phyloP scores from a whole-genome alignment of 2,888 invertebrate genomes.

The Calliscelio sp. region DNA sequence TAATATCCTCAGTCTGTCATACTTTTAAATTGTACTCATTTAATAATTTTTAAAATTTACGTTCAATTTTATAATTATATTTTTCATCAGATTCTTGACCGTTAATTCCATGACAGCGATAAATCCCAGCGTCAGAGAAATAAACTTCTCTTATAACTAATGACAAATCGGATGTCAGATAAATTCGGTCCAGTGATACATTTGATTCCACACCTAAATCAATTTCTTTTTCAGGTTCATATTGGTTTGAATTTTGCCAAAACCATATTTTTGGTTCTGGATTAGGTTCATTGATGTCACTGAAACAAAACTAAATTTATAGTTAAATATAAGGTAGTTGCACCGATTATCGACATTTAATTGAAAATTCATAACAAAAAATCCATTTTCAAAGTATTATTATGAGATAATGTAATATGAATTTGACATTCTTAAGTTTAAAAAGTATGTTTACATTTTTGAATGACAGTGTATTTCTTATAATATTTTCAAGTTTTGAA shows the following conservation, averaged over 20 bases:
- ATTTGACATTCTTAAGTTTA: too few relatives aligned
- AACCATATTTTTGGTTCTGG: slow-evolving; percentile 86
- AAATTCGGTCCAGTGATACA: slow-evolving; percentile 84
- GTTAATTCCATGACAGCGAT: slow-evolving; percentile 86
- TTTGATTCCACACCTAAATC: slow-evolving; percentile 86
- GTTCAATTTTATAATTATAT: slow-evolving; percentile 87
- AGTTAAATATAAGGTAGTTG: too few relatives aligned
- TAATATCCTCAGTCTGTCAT: too few relatives aligned
- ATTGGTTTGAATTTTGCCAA: slow-evolving; percentile 84
- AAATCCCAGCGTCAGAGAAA: slow-evolving; percentile 86
- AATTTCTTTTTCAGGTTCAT: slow-evolving; percentile 84
- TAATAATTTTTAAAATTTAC: slow-evolving; percentile 75
- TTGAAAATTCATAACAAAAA: too few relatives aligned
- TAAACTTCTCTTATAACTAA: slow-evolving; percentile 86
- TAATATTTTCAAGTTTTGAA: too few relatives aligned
- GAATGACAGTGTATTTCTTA: too few relatives aligned
- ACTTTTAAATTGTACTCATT: too few relatives aligned
- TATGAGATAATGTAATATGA: too few relatives aligned
- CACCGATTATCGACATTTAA: too few relatives aligned
- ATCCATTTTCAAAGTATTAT: too few relatives aligned
- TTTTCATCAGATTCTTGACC: slow-evolving; percentile 84
- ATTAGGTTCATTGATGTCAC: slow-evolving; percentile 40
- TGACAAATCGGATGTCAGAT: slow-evolving; percentile 85
- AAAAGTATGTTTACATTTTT: too few relatives aligned
- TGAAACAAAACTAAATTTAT: slow-evolving; percentile 26